A percentile compares a stretch with the other conserved stretches of the same genome.
Conservation (phyloP, 35 echinoderm and acorn worm species). For the Apostichopus californicus region DNA sequence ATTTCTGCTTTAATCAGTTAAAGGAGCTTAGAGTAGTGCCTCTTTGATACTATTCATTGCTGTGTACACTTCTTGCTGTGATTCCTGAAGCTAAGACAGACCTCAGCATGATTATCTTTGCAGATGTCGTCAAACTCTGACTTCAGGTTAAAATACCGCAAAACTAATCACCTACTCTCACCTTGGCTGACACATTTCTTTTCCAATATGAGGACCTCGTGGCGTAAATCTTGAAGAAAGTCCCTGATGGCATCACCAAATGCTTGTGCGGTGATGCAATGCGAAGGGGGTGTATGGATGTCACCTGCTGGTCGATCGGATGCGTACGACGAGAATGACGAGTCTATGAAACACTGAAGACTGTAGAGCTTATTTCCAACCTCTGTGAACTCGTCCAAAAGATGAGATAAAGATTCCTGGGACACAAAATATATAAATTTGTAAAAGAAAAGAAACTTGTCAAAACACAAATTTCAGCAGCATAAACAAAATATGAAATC, state of each 20-base stretch:
- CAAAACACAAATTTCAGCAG: no score
- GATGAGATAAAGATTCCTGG: background rate
- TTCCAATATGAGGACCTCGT: constrained; percentile 56
- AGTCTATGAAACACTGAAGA: constrained; percentile 24
- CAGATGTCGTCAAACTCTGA: no score
- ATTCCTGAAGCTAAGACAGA: no score
- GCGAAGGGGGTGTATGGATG: background rate
- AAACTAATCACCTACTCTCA: background rate
- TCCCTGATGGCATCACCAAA: constrained; percentile 68
- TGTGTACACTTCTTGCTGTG: no score
- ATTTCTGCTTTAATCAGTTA: no score
- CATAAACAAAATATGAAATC: background rate
- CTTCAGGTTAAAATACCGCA: no score
- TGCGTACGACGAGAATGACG: background rate
- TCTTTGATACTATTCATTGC: no score
- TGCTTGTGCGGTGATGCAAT: constrained; percentile 63
- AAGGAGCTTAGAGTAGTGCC: no score
- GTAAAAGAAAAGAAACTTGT: background rate
- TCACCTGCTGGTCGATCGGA: background rate
- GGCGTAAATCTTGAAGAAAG: constrained; percentile 65
- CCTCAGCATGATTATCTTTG: no score
- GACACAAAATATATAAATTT: background rate
- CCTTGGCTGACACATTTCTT: constrained; percentile 75
- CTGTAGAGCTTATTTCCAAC: constrained; percentile 26
- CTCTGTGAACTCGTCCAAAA: constrained; percentile 35